phyloP scores from a whole-genome alignment of 2,797 vertebrate genomes.

The Leptatherina wallacei region DNA sequence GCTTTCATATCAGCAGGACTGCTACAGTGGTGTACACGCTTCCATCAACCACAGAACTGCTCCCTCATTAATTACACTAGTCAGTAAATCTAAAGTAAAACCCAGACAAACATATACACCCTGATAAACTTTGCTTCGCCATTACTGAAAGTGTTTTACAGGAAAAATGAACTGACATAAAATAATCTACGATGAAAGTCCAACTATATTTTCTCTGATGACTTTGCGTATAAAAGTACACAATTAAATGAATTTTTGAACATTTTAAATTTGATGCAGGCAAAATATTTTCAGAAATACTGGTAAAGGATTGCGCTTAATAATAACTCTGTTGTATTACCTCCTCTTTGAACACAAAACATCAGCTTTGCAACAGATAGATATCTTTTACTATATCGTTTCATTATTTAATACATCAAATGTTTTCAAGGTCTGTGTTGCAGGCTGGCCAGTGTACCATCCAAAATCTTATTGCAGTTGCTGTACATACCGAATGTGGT shows the following conservation, averaged over 20 bases:
- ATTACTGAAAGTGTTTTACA: not conserved
- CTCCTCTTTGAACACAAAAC: no score
- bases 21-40: conserved; percentile 33
- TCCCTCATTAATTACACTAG: conserved; percentile 34
- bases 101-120: not conserved
- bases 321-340: no score
- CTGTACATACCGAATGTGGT: not conserved
- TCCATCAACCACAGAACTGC: not conserved
- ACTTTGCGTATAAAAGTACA: not conserved
- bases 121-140: not conserved
- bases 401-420: not conserved
- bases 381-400: no score
- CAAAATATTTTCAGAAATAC: no score
- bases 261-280: no score
- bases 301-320: no score
- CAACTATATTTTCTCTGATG: not conserved
- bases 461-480: not conserved
- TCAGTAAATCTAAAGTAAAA: not conserved
- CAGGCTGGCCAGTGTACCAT: not conserved
- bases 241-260: not conserved
- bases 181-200: not conserved
- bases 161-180: not conserved
- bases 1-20: conserved; percentile 60
- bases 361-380: no score
- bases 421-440: not conserved